A percentile compares a stretch with the other conserved stretches of the same genome.
These are phyloP conservation scores for Istiophorus platypterus DNA, from an alignment of 2,113 vertebrate species.

Conservation along the genomic window DNA sequence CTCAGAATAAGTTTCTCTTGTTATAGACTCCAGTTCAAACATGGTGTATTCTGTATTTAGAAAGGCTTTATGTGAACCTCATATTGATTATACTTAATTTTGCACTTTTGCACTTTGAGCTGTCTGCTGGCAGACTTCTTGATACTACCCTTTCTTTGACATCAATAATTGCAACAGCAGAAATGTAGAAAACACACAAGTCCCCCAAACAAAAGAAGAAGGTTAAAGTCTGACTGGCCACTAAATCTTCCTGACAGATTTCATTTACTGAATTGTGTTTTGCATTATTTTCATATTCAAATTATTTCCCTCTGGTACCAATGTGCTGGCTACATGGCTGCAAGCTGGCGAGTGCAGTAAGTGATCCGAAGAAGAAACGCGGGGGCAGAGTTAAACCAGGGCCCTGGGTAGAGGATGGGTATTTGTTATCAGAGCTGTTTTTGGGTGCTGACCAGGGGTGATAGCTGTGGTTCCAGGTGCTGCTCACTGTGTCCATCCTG, in stretches of 20 bases:
- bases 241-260: background rate
- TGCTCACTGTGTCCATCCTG: constrained; percentile 87
- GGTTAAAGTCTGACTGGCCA: background rate
- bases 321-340: background rate
- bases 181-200: too few relatives aligned
- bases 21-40: too few relatives aligned
- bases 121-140: too few relatives aligned
- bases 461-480: constrained; percentile 91
- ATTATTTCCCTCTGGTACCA: background rate
- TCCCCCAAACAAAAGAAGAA: background rate
- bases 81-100: too few relatives aligned
- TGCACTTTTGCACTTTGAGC: too few relatives aligned
- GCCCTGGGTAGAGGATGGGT: background rate
- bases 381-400: background rate
- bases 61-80: too few relatives aligned
- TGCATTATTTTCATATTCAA: background rate
- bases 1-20: too few relatives aligned
- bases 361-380: too few relatives aligned
- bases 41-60: too few relatives aligned
- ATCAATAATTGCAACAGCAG: too few relatives aligned
- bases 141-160: too few relatives aligned
- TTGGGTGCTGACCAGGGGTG: constrained; percentile 88
- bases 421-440: background rate
- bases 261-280: background rate
- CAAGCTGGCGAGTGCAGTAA: background rate